Percentiles rank a stretch among this genome's conserved stretches.
phyloP scores from a whole-genome alignment of 92 coral and sea anemone species.

The Diadumene lineata region DNA sequence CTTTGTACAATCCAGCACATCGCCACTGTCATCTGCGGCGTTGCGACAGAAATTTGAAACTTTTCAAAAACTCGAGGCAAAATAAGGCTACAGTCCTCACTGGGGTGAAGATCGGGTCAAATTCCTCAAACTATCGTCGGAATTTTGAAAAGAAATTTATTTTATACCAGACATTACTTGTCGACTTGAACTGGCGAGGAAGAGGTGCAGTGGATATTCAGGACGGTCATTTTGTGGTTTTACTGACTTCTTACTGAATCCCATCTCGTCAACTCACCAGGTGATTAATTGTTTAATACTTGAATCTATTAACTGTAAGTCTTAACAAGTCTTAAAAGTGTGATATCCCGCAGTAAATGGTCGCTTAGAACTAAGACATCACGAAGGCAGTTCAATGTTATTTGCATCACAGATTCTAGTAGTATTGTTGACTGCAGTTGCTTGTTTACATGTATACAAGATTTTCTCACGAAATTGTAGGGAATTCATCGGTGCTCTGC shows the following conservation, averaged over 20 bases:
- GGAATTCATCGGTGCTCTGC: too few relatives aligned
- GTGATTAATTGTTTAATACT: neutral
- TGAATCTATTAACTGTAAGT: neutral
- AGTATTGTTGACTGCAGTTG: too few relatives aligned
- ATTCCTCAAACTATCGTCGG: conserved; percentile 27
- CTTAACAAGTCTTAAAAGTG: too few relatives aligned
- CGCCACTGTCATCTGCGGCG: neutral
- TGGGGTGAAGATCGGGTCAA: conserved; percentile 3
- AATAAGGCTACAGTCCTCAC: neutral
- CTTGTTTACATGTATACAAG: too few relatives aligned
- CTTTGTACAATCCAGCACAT: neutral
- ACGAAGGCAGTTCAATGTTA: neutral
- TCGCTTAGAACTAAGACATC: neutral
- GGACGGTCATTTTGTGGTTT: neutral
- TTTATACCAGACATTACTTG: conserved; percentile 15
- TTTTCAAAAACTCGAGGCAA: neutral
- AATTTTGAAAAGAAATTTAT: conserved; percentile 4
- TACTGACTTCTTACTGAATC: too few relatives aligned
- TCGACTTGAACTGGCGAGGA: neutral
- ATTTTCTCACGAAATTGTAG: too few relatives aligned
- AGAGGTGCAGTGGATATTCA: neutral
- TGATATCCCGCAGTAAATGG: too few relatives aligned
- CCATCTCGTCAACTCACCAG: neutral
- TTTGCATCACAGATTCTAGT: too few relatives aligned
- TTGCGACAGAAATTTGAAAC: neutral